Base-by-base conservation (phyloP, 2,888 invertebrate genomes). In the Hoplodrina blanda region DNA sequence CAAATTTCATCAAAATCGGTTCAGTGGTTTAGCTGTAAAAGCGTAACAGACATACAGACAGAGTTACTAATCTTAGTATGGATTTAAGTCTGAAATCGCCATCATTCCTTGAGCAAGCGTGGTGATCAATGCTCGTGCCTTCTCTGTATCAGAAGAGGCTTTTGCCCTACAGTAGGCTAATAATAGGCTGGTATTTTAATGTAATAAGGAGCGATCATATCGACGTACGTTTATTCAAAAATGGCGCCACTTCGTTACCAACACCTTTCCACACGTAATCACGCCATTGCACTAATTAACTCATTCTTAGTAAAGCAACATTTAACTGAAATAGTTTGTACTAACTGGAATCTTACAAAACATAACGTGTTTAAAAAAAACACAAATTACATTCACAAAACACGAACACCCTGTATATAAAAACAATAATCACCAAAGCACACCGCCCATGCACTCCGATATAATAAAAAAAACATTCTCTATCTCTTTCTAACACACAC, bases 341-440 rank as follows among this genome's bases (percentile, higher is more conserved):
- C 62, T 64, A 71, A 62, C 72, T 54, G 25, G 61, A 62, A 73
- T 62, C 20, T 49, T 5, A 41, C 17, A n/a, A 30, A 25, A 25
- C 25, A 25, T 25, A 25, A n/a, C 41, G 10, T 33, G n/a, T 13
- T 30, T 11, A 2, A 20, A 65, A 37, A 77, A 68, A 81, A 59
- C 44, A 17, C 19, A 68, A 62, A 77, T 59, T 60, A 19, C 52
- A 17, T 74, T 55, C 57, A 15, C 7, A n/a, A 76, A 76, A 75
- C 63, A 50, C 56, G 30, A 78, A 83, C 91, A 90, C 25, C 78
- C 85, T 93, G 84, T 92, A 88, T 74, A 80, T 70, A 85, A 87
- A 87, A 88, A 89, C 87, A 89, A 92, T 91, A 91, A 93, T 91
- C 89, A 90, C 90, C 83, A 91, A 91, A 89, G 87, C 89, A 89